Percentiles rank a stretch among this genome's conserved stretches.
Conservation (phyloP, 2,888 invertebrate genomes). For the Hirtodrosophila confusa region DNA sequence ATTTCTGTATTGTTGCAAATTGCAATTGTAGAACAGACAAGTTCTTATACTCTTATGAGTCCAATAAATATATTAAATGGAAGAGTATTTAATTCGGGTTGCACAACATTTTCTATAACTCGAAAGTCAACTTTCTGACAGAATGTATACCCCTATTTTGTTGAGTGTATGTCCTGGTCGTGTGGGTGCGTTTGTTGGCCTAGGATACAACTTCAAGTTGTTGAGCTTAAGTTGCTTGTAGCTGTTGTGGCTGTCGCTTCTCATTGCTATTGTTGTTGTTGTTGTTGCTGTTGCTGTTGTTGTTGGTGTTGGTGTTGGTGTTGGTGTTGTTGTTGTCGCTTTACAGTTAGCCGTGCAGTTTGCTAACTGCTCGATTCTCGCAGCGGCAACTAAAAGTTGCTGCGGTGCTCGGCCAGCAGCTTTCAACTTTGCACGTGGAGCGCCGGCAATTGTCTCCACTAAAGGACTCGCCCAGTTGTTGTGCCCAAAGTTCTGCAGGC, state of each 20-base stretch:
- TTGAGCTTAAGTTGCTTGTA: slow-evolving; percentile 72
- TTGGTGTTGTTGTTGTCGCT: slow-evolving; percentile 35
- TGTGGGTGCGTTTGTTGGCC: slow-evolving; percentile 63
- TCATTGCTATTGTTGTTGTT: slow-evolving; percentile 29
- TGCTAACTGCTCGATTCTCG: slow-evolving; percentile 59
- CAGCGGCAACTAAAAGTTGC: slow-evolving; percentile 58
- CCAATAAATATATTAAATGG: too few relatives aligned
- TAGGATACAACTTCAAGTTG: slow-evolving; percentile 71
- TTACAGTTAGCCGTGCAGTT: slow-evolving; percentile 77
- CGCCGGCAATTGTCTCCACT: slow-evolving; percentile 65
- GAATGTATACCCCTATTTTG: too few relatives aligned
- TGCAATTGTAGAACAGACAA: too few relatives aligned
- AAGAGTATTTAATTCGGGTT: too few relatives aligned
- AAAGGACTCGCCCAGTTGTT: slow-evolving; percentile 41
- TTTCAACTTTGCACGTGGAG: slow-evolving; percentile 59
- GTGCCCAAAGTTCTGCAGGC: slow-evolving; percentile 45
- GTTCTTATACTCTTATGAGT: too few relatives aligned
- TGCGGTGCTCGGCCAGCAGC: slow-evolving; percentile 54
- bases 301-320: slow-evolving; percentile 33
- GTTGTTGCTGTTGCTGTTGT: slow-evolving; percentile 23
- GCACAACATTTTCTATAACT: too few relatives aligned
- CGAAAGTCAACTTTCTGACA: too few relatives aligned
- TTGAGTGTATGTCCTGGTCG: slow-evolving; percentile 8
- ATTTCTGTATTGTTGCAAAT: too few relatives aligned
- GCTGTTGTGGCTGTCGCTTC: slow-evolving; percentile 65